These are phyloP conservation scores for Philereme vetulata DNA, from an alignment of 2,888 invertebrate species.

Conservation along the genomic window DNA sequence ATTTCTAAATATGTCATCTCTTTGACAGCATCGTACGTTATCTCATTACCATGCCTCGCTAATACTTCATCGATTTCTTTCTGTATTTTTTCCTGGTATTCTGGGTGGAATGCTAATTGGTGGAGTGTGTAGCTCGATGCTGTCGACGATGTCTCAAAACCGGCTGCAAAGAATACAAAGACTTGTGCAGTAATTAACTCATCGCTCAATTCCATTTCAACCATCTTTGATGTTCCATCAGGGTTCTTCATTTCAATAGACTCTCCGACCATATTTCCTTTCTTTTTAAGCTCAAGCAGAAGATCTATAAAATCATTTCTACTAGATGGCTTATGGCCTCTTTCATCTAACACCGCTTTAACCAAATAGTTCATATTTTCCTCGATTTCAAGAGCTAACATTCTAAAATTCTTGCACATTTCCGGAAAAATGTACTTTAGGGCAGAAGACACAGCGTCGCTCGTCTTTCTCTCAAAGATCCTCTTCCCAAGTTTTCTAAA, in stretches of 20 bases:
- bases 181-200: conserved; percentile 68
- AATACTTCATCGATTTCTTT: conserved; percentile 70
- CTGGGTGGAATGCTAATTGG: conserved; percentile 72
- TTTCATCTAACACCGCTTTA: conserved; percentile 55
- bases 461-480: conserved; percentile 61
- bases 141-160: conserved; percentile 80
- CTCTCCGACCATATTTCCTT: conserved; percentile 66
- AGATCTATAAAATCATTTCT: conserved; percentile 74
- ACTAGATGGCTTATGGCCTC: conserved; percentile 64
- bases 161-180: conserved; percentile 77
- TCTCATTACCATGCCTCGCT: conserved; percentile 58
- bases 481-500: conserved; percentile 68
- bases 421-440: conserved; percentile 67
- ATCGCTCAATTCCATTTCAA: conserved; percentile 64
- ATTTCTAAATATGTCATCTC: conserved; percentile 72
- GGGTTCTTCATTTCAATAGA: conserved; percentile 62
- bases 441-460: conserved; percentile 54
- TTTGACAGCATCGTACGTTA: conserved; percentile 69
- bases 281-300: conserved; percentile 64
- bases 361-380: conserved; percentile 58
- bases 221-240: conserved; percentile 61
- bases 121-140: conserved; percentile 77
- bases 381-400: conserved; percentile 61
- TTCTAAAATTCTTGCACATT: conserved; percentile 57
- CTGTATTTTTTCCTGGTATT: conserved; percentile 70